Base-by-base conservation (phyloP, 2,113 vertebrate species). In the Lipotes vexillifer region DNA sequence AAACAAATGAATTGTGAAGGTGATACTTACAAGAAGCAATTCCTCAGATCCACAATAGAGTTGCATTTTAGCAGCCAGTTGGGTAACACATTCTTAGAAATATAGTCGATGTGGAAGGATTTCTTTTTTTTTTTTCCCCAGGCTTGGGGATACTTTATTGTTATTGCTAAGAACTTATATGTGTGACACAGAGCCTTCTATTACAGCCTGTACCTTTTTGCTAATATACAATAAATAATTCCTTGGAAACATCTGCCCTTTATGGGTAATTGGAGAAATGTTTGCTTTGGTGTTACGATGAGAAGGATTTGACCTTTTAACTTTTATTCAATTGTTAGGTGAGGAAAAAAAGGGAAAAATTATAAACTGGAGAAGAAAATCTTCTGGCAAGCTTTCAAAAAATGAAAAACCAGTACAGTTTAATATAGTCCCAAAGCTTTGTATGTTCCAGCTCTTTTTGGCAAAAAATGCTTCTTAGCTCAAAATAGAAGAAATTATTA, bases 171-270 rank as follows among this genome's bases (percentile, higher is more conserved):
- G 69, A 88, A 86, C 66, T 96, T 57, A 31, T 52, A 59, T 95
- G 57, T 84, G 1, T 68, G 88, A 82, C 25, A 88, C 20, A 95
- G 66, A 83, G 41, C 14, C 49, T 96, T 80, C 92, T 80, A 52
- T 94, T 92, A 68, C 3, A 71, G 31, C 49, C 87, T 89, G 90
- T 80, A 74, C 41, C 83, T 96, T 97, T 88, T 95, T 88, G 27
- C 81, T 97, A 97, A 94, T 92, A 93, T 97, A 95, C 93, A 97
- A 85, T 92, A 97, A 97, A 97, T 97, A 97, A 90, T 95, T 89
- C 71, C 61, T 97, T 90, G 93, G 92, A 90, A 97, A 75, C 81
- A 87, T 96, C 75, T 97, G 96, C 92, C 95, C 96, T 98, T 98
- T 94, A 89, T 92, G 84, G 95, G 87, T 97, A 97, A 97, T 96